Conservation (phyloP, 2,113 vertebrate species). For the Hylia prasina region DNA sequence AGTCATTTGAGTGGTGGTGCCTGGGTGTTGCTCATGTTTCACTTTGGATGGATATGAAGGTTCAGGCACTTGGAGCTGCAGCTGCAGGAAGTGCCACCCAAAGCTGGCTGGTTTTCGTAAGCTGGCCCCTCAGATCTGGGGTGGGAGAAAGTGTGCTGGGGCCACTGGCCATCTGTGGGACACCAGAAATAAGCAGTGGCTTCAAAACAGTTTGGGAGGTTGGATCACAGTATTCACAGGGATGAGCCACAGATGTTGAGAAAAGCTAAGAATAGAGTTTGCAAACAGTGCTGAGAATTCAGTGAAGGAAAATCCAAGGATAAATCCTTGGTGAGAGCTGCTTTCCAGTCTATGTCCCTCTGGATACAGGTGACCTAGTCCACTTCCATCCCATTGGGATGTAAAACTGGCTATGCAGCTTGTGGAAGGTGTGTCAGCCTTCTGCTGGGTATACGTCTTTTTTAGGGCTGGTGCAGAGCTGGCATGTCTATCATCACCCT, state of each 20-base stretch:
- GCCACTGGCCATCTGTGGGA: neutral
- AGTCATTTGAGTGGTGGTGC: neutral
- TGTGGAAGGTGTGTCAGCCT: neutral
- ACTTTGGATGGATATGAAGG: neutral
- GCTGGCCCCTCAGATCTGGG: neutral
- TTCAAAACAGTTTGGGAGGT: neutral
- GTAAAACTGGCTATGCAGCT: neutral
- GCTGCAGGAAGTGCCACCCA: neutral
- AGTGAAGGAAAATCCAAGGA: neutral
- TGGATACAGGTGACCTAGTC: neutral
- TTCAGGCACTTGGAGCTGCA: neutral
- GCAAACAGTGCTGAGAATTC: neutral
- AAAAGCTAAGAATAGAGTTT: neutral
- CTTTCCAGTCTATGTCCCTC: neutral
- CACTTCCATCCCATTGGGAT: neutral
- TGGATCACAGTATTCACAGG: neutral
- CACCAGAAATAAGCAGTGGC: neutral
- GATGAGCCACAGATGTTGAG: neutral
- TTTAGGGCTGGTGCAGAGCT: neutral
- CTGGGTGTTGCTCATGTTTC: neutral
- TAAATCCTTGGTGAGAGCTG: neutral
- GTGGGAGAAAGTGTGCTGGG: neutral
- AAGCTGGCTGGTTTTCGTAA: neutral
- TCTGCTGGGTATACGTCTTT: neutral
- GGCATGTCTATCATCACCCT: neutral